Evolutionary conservation across 2,113 vertebrate species (phyloP).

Genomic region (Pseudonaja textilis): DNA sequence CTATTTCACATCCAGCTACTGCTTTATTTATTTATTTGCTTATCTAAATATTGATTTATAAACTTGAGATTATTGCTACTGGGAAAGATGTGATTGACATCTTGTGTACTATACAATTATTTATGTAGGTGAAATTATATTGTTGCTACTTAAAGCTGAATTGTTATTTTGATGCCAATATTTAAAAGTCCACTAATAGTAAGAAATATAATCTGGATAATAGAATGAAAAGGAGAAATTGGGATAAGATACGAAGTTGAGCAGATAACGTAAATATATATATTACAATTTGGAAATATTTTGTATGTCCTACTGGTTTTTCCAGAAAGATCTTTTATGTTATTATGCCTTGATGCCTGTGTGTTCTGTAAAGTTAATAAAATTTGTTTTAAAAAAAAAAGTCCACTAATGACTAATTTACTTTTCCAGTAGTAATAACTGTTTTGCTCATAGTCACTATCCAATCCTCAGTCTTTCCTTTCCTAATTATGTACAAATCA

Average conservation of each 20-base stretch:
- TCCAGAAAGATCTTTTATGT: no score
- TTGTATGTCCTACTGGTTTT: no score
- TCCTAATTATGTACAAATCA: neutral
- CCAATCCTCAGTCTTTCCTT: neutral
- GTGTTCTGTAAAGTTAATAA: no score
- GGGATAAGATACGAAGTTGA: no score
- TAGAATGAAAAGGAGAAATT: no score
- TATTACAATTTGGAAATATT: no score
- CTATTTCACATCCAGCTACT: neutral
- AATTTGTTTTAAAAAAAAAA: no score
- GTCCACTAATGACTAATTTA: neutral
- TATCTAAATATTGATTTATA: neutral
- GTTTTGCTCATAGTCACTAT: neutral
- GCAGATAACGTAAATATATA: no score
- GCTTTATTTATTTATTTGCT: neutral
- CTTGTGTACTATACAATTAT: neutral
- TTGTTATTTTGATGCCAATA: neutral
- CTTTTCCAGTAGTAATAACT: neutral
- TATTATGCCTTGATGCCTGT: no score
- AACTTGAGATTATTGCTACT: neutral
- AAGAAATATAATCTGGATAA: no score
- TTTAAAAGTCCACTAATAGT: no score
- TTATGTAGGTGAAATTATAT: neutral
- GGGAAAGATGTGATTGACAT: neutral
- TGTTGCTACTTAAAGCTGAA: neutral